These are phyloP conservation scores for Physella acuta DNA, from an alignment of 1,140 invertebrate genomes.

Conservation along the genomic window DNA sequence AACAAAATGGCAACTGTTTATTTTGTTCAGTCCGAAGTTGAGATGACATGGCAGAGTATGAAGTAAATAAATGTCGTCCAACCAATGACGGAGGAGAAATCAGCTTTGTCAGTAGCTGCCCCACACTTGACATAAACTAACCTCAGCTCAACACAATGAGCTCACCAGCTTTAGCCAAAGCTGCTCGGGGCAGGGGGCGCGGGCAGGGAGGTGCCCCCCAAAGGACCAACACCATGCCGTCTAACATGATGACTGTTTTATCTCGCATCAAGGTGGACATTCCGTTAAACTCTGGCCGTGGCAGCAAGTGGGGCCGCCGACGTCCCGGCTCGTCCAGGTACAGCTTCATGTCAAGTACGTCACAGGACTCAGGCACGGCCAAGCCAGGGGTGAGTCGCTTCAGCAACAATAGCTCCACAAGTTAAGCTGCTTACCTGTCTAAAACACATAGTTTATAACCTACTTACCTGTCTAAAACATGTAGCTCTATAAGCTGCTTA, in stretches of 20 bases:
- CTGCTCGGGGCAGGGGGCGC: not conserved
- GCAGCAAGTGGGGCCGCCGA: slow-evolving; percentile 20
- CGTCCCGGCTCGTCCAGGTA: slow-evolving; percentile 26
- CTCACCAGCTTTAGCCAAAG: not conserved
- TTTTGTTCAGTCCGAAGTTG: no score
- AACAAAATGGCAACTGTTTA: no score
- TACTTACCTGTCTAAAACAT: no score
- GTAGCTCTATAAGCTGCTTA: no score
- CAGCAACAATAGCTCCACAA: no score
- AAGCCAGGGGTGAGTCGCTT: slow-evolving; percentile 23
- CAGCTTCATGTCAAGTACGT: slow-evolving; percentile 32
- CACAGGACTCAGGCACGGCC: slow-evolving; percentile 27
- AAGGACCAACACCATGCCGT: not conserved
- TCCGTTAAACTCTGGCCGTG: slow-evolving; percentile 13
- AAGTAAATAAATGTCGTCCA: no score
- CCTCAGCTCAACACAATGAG: slow-evolving; percentile 10
- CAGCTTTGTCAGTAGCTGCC: no score
- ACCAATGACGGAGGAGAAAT: no score
- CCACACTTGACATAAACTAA: no score
- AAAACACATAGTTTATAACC: no score
- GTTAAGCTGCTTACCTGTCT: no score
- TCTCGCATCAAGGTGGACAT: slow-evolving; percentile 42
- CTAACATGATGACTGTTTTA: slow-evolving; percentile 37
- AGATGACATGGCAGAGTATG: no score
- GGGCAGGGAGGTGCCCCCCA: slow-evolving; percentile 3